These are phyloP conservation scores for Ceratina japonica DNA, from an alignment of 1,140 invertebrate genomes.

Conservation along the genomic window DNA sequence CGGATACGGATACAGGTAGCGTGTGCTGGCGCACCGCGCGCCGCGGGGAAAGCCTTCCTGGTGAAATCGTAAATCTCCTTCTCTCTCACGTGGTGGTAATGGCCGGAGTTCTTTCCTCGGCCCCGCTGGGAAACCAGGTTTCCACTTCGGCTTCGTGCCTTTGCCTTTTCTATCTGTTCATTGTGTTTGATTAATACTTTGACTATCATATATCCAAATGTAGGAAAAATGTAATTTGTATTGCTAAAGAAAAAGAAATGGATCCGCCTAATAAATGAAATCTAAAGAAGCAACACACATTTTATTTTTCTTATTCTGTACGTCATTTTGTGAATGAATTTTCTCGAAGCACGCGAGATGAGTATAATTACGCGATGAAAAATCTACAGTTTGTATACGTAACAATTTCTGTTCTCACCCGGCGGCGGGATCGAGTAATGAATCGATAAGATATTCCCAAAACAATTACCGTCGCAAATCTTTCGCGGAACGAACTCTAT, in stretches of 20 bases:
- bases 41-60: constrained; percentile 47
- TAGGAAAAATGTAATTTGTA: too few relatives aligned
- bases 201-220: not conserved
- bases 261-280: too few relatives aligned
- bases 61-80: constrained; percentile 65
- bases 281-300: too few relatives aligned
- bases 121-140: constrained; percentile 29
- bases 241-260: too few relatives aligned
- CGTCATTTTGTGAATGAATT: too few relatives aligned
- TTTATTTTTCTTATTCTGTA: too few relatives aligned
- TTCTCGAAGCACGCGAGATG: too few relatives aligned
- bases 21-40: not conserved
- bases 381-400: not conserved
- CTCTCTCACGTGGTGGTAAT: constrained; percentile 8
- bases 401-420: not conserved
- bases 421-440: not conserved
- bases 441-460: not conserved
- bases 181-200: not conserved
- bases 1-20: constrained; percentile 39
- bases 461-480: constrained; percentile 20
- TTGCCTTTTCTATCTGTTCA: not conserved
- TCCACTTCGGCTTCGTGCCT: not conserved
- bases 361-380: too few relatives aligned
- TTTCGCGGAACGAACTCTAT: not conserved
- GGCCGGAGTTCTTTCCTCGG: constrained; percentile 2